Percentiles rank a stretch among this genome's conserved stretches.
phyloP scores from a whole-genome alignment of 1,140 invertebrate species.

The Leguminivora glycinivorella region DNA sequence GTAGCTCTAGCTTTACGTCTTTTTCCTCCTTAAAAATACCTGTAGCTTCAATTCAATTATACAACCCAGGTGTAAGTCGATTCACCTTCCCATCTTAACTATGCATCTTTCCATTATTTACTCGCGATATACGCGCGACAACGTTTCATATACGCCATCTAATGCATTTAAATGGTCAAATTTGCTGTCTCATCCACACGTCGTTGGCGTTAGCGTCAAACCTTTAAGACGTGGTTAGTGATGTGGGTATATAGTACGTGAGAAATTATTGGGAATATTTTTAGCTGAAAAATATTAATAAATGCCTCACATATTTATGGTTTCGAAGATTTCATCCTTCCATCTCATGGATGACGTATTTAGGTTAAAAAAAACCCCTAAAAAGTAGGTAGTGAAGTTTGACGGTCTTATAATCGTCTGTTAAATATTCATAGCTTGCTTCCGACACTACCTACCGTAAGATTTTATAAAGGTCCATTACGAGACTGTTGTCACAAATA shows the following conservation, averaged over 20 bases:
- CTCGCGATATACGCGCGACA: slow-evolving; percentile 3
- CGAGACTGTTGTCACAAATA: too few relatives aligned
- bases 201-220: not conserved
- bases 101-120: slow-evolving; percentile 2
- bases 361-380: too few relatives aligned
- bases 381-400: too few relatives aligned
- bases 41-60: not conserved
- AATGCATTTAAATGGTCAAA: slow-evolving; percentile 23
- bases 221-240: not conserved
- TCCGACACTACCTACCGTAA: too few relatives aligned
- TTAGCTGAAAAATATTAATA: not conserved
- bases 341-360: too few relatives aligned
- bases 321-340: too few relatives aligned
- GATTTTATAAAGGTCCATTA: too few relatives aligned
- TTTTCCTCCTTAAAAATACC: not conserved
- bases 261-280: not conserved
- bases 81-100: not conserved
- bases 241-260: not conserved
- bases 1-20: not conserved
- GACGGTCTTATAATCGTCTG: too few relatives aligned
- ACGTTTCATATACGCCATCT: slow-evolving; percentile 15
- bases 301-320: not conserved
- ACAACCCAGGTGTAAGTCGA: not conserved
- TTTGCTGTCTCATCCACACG: slow-evolving; percentile 7
- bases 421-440: too few relatives aligned